phyloP scores from a whole-genome alignment of 2,113 vertebrate genomes.

The Plecturocebus donacophilus region DNA sequence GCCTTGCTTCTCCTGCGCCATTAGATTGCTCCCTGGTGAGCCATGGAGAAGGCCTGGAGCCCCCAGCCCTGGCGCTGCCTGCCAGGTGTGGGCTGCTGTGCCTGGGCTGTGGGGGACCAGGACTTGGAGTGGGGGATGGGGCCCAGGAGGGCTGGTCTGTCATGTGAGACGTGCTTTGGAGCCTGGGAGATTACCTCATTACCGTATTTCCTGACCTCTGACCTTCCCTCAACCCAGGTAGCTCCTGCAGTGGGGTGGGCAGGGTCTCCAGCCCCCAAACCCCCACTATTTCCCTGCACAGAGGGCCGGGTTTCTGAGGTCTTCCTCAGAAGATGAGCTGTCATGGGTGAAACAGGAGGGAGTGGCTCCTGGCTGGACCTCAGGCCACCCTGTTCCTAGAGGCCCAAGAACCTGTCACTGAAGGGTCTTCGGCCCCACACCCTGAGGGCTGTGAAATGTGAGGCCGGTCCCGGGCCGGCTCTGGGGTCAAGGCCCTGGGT shows the following conservation, averaged over 20 bases:
- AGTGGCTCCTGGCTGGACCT: not conserved
- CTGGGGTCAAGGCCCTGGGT: not conserved
- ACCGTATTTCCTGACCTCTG: not conserved
- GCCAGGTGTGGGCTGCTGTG: not conserved
- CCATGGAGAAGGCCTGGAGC: not conserved
- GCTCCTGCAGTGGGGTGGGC: not conserved
- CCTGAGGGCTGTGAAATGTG: not conserved
- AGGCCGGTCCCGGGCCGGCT: not conserved
- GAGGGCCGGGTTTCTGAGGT: not conserved
- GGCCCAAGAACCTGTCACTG: not conserved
- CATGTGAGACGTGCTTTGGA: not conserved
- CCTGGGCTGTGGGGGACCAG: not conserved
- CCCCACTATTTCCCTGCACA: not conserved
- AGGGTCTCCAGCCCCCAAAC: not conserved
- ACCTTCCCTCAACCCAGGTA: not conserved
- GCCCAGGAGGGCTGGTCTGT: not conserved
- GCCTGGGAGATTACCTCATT: not conserved
- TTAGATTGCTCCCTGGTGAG: not conserved
- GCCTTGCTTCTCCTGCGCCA: not conserved
- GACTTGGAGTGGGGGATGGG: not conserved
- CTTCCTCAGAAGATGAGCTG: no score
- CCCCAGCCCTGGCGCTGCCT: rapidly evolving
- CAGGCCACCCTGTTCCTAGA: not conserved
- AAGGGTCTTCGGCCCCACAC: not conserved
- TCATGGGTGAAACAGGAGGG: not conserved